phyloP scores from a whole-genome alignment of 2,113 vertebrate genomes.

The Hystrix brachyura region DNA sequence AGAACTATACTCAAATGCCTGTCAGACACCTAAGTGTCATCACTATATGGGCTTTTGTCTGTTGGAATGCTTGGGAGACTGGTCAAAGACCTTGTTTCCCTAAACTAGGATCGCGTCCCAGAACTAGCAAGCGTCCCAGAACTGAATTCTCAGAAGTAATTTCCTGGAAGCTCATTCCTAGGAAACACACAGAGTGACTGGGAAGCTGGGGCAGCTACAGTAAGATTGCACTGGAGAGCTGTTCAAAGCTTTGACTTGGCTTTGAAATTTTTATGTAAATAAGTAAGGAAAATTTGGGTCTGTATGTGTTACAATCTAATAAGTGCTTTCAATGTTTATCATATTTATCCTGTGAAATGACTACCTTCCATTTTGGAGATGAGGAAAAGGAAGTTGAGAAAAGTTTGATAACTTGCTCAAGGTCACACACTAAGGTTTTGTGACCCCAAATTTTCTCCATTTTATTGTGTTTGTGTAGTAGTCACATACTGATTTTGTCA shows the following conservation, averaged over 20 bases:
- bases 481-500: background rate
- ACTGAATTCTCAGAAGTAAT: background rate
- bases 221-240: background rate
- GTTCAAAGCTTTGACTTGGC: background rate
- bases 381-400: conserved; percentile 21
- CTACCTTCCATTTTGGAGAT: conserved; percentile 15
- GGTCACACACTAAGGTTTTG: background rate
- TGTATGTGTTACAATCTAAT: background rate
- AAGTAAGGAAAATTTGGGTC: background rate
- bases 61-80: background rate
- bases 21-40: background rate
- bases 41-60: background rate
- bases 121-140: background rate
- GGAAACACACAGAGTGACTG: background rate
- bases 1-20: background rate
- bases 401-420: background rate
- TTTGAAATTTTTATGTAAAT: conserved; percentile 8
- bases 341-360: background rate
- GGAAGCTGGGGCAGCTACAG: background rate
- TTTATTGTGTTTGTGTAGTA: background rate
- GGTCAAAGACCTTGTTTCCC: background rate
- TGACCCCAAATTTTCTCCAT: background rate
- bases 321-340: conserved; percentile 6
- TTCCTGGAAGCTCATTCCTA: background rate
- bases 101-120: background rate